A percentile compares a stretch with the other conserved stretches of the same genome.
Conservation (phyloP, 2,113 vertebrate species). For the Australoheros scitulus region DNA sequence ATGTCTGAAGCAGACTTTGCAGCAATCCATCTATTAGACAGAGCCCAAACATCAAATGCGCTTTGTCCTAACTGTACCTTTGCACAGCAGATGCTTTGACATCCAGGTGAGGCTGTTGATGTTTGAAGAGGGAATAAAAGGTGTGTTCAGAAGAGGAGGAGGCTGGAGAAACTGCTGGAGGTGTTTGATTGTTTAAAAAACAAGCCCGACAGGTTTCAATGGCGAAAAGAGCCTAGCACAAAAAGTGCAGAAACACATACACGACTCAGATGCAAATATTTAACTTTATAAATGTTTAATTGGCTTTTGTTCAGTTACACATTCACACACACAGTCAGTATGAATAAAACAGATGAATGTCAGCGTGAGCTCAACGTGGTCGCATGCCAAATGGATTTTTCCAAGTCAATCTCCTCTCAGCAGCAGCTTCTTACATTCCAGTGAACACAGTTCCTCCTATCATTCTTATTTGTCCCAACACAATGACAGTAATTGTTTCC, state of each 20-base stretch:
- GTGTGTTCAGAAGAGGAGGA: neutral
- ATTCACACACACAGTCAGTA: neutral
- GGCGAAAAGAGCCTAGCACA: neutral
- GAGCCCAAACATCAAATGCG: neutral
- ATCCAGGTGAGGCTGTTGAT: neutral
- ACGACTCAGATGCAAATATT: neutral
- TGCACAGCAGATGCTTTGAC: neutral
- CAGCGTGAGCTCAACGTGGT: accelerated
- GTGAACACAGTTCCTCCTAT: neutral
- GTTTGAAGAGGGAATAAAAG: neutral
- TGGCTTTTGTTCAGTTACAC: neutral
- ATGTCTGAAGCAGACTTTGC: neutral
- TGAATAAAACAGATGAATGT: slow-evolving; percentile 2
- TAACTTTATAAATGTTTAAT: slow-evolving; percentile 21
- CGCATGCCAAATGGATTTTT: neutral
- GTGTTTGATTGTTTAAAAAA: slow-evolving; percentile 16
- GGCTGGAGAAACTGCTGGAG: neutral
- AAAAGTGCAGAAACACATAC: neutral
- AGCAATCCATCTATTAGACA: neutral
- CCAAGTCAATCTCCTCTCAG: neutral
- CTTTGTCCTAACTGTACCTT: accelerated
- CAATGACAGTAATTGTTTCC: neutral
- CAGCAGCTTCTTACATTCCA: neutral
- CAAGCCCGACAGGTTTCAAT: slow-evolving; percentile 7
- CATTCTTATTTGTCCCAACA: neutral